Base-by-base conservation (phyloP, 2,888 invertebrate genomes). In the Lamellibrachia columna region DNA sequence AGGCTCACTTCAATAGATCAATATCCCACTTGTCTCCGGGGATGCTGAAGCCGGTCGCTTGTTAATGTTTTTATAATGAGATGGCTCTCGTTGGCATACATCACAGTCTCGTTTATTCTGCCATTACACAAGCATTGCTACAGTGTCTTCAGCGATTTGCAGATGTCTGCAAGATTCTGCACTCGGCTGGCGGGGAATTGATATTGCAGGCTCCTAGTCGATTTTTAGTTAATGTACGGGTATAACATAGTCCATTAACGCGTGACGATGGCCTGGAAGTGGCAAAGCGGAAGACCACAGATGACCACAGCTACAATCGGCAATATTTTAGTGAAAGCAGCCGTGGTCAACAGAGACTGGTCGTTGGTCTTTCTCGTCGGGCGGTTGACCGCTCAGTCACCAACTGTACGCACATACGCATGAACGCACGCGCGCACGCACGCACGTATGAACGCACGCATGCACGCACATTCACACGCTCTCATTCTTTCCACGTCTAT, bases 31-130 rank as follows among this genome's bases (percentile, higher is more conserved):
- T 75, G 75, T 75, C 75, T 75, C 75, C 75, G 75, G 75, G 75
- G 75, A 75, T n/a, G 75, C 75, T 75, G 75, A 15, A 75, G 75
- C 75, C 15, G 75, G 22, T 75, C 75, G 75, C 75, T 75, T 75
- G 75, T 75, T 75, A 75, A 75, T 75, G 75, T 75, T 75, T 75
- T 75, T 75, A 75, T 75, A 75, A 75, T 75, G 75, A 75, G 75
- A 75, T 75, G 75, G 75, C 22, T 75, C 75, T 75, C 75, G n/a
- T 75, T 22, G 75, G 75, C 75, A 75, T 75, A 75, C 75, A 75
- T 75, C 75, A 75, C 15, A 11, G 75, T 22, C 75, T 75, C 75
- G 75, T 75, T 75, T 75, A 75, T 75, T 75, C 22, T 75, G 75
- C 75, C n/a, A 75, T 75, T 75, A 75, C 75, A 75, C 75, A 75